Evolutionary conservation across 2,797 vertebrate species (phyloP).

Genomic region (Nannoperca australis): DNA sequence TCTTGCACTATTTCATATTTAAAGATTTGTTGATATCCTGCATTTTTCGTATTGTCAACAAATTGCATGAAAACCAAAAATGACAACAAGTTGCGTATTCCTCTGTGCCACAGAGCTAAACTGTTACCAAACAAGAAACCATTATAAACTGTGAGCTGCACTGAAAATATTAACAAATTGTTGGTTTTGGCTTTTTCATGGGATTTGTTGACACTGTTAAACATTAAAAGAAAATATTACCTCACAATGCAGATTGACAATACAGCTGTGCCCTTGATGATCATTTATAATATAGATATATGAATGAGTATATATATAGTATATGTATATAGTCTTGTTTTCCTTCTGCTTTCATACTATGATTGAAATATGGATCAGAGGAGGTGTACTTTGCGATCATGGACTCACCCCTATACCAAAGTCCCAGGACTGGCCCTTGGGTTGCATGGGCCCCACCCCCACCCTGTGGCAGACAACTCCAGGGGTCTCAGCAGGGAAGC

Average conservation of each 20-base stretch:
- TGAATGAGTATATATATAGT: neutral
- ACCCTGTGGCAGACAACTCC: slow-evolving; percentile 92
- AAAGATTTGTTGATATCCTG: too few relatives aligned
- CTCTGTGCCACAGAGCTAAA: neutral
- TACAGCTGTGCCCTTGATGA: neutral
- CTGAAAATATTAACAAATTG: neutral
- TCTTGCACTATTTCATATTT: too few relatives aligned
- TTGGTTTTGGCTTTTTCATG: neutral
- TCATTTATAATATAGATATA: neutral
- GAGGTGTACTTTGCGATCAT: neutral
- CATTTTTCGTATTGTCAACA: too few relatives aligned
- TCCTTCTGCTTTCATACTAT: neutral
- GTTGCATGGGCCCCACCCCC: slow-evolving; percentile 91
- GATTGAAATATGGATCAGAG: neutral
- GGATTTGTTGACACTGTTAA: neutral
- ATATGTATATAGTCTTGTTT: neutral
- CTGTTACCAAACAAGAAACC: neutral
- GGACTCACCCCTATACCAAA: slow-evolving; percentile 94
- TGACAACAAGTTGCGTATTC: too few relatives aligned
- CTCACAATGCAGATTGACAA: neutral
- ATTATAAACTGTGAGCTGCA: neutral
- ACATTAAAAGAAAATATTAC: neutral
- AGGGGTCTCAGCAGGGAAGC: slow-evolving; percentile 89
- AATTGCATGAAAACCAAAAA: too few relatives aligned
- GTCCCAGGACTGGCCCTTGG: slow-evolving; percentile 94